Percentiles rank a stretch among this genome's conserved stretches.
Evolutionary conservation across 92 coral and sea anemone species (phyloP).

Genomic region (Palythoa caribaeorum): DNA sequence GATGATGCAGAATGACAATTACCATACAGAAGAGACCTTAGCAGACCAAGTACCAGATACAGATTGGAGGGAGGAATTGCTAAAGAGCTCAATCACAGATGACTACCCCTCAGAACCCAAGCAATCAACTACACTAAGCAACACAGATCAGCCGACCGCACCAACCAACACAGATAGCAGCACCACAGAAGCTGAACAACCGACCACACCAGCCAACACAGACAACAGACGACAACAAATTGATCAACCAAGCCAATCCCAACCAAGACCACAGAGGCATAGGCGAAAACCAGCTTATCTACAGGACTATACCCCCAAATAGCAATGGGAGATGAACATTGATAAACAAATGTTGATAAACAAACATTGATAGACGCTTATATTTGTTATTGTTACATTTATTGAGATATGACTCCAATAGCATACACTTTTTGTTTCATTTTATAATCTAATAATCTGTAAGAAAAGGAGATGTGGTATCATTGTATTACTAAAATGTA

Average conservation of each 20-base stretch:
- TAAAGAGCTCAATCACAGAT: not conserved
- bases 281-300: constrained; percentile 24
- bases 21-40: constrained; percentile 2
- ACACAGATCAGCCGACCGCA: not conserved
- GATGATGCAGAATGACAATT: constrained; percentile 19
- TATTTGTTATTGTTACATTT: not conserved
- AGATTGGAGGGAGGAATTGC: not conserved
- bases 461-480: constrained; percentile 33
- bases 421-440: constrained; percentile 4
- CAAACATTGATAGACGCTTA: no score
- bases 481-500: no score
- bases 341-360: constrained; percentile 25
- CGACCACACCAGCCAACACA: no score
- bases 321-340: not conserved
- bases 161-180: not conserved
- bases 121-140: not conserved
- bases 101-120: not conserved
- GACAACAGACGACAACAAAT: no score
- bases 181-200: not conserved
- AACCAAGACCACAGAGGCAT: constrained; percentile 19
- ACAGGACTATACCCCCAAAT: constrained; percentile 17
- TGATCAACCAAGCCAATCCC: not conserved
- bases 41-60: not conserved
- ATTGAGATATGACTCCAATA: not conserved
- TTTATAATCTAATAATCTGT: constrained; percentile 29